These are phyloP conservation scores for Athene cunicularia DNA, from an alignment of 2,113 vertebrate species.

Conservation along the genomic window DNA sequence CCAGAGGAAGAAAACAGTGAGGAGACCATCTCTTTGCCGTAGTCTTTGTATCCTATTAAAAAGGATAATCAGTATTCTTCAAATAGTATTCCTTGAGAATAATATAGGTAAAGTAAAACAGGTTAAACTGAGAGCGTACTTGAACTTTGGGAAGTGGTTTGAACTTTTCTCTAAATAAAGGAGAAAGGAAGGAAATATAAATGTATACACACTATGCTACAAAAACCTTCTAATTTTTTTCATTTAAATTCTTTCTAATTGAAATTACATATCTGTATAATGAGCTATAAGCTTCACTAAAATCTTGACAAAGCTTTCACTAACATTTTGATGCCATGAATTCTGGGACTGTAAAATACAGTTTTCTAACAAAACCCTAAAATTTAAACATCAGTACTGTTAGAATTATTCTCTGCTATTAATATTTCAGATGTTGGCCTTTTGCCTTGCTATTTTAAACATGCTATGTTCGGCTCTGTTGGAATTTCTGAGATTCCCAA, in stretches of 20 bases:
- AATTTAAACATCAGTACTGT: background rate
- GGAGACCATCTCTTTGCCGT: background rate
- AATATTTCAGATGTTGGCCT: background rate
- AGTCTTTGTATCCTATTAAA: background rate
- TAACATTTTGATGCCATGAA: background rate
- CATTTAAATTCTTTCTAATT: background rate
- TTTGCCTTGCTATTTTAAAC: background rate
- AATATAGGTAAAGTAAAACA: background rate
- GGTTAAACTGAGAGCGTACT: background rate
- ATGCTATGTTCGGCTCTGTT: background rate
- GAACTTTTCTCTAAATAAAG: background rate
- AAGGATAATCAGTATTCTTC: background rate
- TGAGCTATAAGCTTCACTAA: background rate
- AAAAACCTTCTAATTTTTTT: background rate
- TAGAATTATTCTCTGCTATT: background rate
- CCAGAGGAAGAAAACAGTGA: background rate
- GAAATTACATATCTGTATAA: background rate
- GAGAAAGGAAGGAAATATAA: background rate
- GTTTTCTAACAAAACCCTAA: background rate
- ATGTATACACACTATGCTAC: accelerated
- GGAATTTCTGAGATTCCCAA: background rate
- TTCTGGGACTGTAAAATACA: background rate
- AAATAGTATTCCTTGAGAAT: background rate
- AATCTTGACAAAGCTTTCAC: background rate
- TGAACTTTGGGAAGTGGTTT: background rate